Conservation (phyloP, 1,140 invertebrate species). For the Papilio xuthus region DNA sequence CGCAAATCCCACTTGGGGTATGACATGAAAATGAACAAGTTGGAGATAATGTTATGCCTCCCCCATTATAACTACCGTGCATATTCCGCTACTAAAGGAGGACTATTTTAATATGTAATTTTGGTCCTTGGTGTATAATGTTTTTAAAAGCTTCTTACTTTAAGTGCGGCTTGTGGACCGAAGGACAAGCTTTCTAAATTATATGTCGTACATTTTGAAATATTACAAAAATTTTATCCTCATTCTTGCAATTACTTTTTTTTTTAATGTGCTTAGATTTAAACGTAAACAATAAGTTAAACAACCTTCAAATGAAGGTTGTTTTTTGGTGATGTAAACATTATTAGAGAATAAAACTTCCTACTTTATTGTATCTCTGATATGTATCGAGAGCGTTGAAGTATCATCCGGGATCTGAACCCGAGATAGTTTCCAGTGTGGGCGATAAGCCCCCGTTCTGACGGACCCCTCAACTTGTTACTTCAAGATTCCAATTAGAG, state of each 20-base stretch:
- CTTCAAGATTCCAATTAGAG: constrained; percentile 39
- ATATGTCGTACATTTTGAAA: constrained; percentile 4
- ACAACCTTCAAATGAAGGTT: background rate
- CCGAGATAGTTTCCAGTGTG: constrained; percentile 6
- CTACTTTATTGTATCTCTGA: background rate
- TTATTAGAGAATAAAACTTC: background rate
- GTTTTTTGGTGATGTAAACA: background rate
- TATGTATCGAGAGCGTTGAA: constrained; percentile 24
- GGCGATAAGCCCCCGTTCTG: constrained; percentile 27
- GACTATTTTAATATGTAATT: constrained; percentile 37
- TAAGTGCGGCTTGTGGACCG: constrained; percentile 28
- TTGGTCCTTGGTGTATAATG: constrained; percentile 30
- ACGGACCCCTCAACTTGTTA: constrained; percentile 34
- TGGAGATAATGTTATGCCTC: constrained; percentile 31
- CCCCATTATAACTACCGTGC: constrained; percentile 18
- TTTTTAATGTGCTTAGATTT: too few relatives aligned
- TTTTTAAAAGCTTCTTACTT: constrained; percentile 34
- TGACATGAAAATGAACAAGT: constrained; percentile 29
- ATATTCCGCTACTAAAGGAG: constrained; percentile 20
- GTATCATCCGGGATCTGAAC: constrained; percentile 25
- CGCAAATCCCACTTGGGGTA: background rate
- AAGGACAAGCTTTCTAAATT: constrained; percentile 18
- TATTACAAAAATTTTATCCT: background rate
- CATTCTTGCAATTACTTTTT: background rate
- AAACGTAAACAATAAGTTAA: too few relatives aligned